These are phyloP conservation scores for Himalopsyche kuldschensis DNA, from an alignment of 2,888 invertebrate genomes.

Conservation along the genomic window DNA sequence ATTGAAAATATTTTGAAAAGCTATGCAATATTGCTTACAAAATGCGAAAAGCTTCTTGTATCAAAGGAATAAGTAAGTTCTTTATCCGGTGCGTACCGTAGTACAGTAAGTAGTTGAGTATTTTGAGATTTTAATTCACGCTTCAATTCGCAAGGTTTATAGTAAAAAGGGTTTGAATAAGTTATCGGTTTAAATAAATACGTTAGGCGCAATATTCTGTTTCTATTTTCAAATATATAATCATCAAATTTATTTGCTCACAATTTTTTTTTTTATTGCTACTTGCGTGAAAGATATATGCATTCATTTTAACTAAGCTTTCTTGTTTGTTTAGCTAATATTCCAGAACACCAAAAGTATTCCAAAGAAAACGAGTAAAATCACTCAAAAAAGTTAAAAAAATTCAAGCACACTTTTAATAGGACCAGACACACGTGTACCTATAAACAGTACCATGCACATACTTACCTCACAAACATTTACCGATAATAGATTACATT, in stretches of 20 bases:
- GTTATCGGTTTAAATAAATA: too few relatives aligned
- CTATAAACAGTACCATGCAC: constrained; percentile 10
- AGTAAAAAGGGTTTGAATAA: neutral
- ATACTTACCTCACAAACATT: constrained; percentile 32
- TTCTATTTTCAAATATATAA: too few relatives aligned
- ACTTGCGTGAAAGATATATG: too few relatives aligned
- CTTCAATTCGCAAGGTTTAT: neutral
- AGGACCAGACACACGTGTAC: neutral
- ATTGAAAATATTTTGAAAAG: neutral
- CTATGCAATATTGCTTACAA: neutral
- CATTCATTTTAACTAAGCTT: neutral
- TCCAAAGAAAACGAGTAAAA: neutral
- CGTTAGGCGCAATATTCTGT: too few relatives aligned
- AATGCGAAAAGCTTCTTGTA: neutral
- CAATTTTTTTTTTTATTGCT: too few relatives aligned
- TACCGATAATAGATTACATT: constrained; percentile 38
- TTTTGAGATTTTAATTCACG: neutral
- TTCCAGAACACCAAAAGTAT: neutral
- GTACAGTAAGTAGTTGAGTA: neutral
- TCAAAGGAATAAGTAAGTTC: neutral
- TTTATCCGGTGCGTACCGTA: neutral
- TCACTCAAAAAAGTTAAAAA: neutral
- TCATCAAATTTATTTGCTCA: too few relatives aligned
- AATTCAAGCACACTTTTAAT: neutral
- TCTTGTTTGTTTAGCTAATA: neutral